Evolutionary conservation across 2,888 invertebrate species (phyloP).

Genomic region (Troides helena): DNA sequence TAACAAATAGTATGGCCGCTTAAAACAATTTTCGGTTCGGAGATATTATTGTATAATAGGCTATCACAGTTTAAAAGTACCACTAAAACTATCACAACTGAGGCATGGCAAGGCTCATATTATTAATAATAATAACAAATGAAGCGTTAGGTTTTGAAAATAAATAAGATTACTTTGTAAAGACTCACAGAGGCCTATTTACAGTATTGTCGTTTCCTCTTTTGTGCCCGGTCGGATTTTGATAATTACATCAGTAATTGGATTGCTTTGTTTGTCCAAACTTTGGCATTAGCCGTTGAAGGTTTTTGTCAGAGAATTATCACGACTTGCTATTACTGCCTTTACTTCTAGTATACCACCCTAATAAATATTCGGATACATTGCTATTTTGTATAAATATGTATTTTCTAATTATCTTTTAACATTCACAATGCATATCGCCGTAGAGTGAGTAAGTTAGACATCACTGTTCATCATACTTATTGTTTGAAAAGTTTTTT

Average conservation of each 20-base stretch:
- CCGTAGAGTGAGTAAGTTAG: too few species aligned
- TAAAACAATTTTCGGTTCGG: background rate
- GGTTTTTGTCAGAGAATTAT: slow-evolving; percentile 10
- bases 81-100: too few species aligned
- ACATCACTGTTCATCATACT: too few species aligned
- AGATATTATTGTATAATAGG: background rate
- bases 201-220: slow-evolving; percentile 6
- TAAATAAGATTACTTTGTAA: slow-evolving; percentile 8
- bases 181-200: slow-evolving; percentile 11
- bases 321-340: background rate
- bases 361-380: background rate
- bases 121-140: background rate
- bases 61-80: background rate
- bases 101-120: too few species aligned
- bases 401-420: too few species aligned
- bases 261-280: slow-evolving; percentile 23
- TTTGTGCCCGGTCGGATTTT: slow-evolving; percentile 2
- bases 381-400: background rate
- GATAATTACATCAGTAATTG: slow-evolving; percentile 22
- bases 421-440: too few species aligned
- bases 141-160: background rate
- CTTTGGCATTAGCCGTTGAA: slow-evolving; percentile 13
- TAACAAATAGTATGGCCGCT: too few species aligned
- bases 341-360: background rate
- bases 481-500: too few species aligned